phyloP scores from a whole-genome alignment of 1,140 invertebrate genomes.

The Scaptomyza montana region DNA sequence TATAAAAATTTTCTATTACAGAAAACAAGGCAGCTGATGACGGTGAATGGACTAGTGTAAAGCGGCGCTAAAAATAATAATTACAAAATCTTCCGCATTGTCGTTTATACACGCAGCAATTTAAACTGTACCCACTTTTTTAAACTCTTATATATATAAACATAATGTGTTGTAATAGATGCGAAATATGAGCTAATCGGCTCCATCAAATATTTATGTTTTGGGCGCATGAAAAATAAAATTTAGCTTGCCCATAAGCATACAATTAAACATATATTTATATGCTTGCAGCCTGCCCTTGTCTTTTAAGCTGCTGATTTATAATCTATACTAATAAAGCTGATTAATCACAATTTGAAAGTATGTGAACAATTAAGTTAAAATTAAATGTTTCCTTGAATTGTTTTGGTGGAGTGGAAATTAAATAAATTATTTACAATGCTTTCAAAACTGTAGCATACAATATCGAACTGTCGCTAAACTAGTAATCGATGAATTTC shows the following conservation, averaged over 20 bases:
- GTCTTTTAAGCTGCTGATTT: constrained; percentile 8
- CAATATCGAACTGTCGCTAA: background rate
- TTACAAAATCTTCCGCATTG: constrained; percentile 47
- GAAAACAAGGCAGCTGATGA: constrained; percentile 78
- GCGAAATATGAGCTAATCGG: constrained; percentile 27
- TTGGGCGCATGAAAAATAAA: constrained; percentile 12
- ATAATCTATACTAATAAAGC: constrained; percentile 54
- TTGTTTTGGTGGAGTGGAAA: too few species aligned
- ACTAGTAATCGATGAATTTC: too few species aligned
- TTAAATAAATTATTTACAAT: background rate
- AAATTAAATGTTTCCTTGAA: background rate
- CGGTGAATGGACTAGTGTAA: constrained; percentile 82
- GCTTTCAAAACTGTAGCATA: background rate
- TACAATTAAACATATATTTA: constrained; percentile 12
- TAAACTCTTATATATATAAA: constrained; percentile 50
- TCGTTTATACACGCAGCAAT: constrained; percentile 49
- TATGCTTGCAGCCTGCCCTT: background rate
- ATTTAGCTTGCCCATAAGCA: constrained; percentile 1
- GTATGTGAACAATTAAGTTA: background rate
- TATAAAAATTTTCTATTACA: constrained; percentile 25
- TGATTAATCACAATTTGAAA: constrained; percentile 2
- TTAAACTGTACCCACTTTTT: constrained; percentile 38
- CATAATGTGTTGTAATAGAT: constrained; percentile 48
- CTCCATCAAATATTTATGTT: constrained; percentile 5
- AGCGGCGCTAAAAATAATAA: constrained; percentile 72